A percentile compares a stretch with the other conserved stretches of the same genome.
These are phyloP conservation scores for Drosophila austrosaltans DNA, from an alignment of 2,888 invertebrate species.

Conservation along the genomic window DNA sequence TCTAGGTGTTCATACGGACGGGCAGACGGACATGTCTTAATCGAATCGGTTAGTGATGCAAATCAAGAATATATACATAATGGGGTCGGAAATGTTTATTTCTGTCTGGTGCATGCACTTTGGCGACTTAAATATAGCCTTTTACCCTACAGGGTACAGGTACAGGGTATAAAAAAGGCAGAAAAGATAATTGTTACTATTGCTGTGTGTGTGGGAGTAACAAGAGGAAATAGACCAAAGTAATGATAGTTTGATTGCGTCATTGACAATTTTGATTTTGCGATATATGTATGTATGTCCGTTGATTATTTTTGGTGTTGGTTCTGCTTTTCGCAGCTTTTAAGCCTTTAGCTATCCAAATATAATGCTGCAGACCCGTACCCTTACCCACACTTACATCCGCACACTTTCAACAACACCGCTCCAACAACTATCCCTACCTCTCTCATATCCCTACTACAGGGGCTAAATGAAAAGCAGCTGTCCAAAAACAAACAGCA, in stretches of 20 bases:
- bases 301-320: constrained; percentile 25
- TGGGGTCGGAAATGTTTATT: no score
- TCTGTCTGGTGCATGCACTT: no score
- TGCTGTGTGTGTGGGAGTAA: constrained; percentile 20
- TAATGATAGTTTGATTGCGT: constrained; percentile 62
- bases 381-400: not conserved
- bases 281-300: constrained; percentile 47
- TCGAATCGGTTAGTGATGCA: no score
- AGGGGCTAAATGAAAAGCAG: constrained; percentile 75
- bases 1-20: no score
- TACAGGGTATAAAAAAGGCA: not conserved
- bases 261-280: constrained; percentile 66
- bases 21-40: no score
- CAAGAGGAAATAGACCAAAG: constrained; percentile 56
- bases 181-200: constrained; percentile 29
- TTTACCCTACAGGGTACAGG: no score
- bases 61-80: no score
- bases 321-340: constrained; percentile 37
- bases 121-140: no score
- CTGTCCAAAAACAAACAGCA: constrained; percentile 41
- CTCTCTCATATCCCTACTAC: not conserved
- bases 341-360: constrained; percentile 26
- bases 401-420: not conserved
- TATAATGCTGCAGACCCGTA: constrained; percentile 16
- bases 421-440: constrained; percentile 4